Conservation (phyloP, 1,140 invertebrate species). For the Drosophila rufa region DNA sequence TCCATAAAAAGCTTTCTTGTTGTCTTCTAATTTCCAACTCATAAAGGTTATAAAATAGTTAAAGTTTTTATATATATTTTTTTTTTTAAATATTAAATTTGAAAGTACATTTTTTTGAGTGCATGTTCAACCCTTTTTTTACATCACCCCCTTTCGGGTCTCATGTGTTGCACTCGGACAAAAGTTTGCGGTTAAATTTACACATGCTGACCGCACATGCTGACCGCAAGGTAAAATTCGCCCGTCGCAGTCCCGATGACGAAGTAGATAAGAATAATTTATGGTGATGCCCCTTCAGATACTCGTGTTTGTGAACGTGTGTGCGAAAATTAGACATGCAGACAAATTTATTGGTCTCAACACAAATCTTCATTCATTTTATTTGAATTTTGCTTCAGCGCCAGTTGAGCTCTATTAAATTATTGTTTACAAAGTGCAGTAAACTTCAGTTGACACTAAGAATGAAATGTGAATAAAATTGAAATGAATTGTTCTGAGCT, state of each 20-base stretch:
- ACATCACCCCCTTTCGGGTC: slow-evolving; percentile 7
- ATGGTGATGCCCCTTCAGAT: slow-evolving; percentile 73
- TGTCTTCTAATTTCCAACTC: too few relatives aligned
- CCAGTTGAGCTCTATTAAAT: slow-evolving; percentile 64
- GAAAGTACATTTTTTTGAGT: slow-evolving; percentile 8
- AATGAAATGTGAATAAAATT: slow-evolving; percentile 37
- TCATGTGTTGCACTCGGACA: slow-evolving; percentile 59
- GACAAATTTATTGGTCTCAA: slow-evolving; percentile 79
- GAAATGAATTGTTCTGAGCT: slow-evolving; percentile 3
- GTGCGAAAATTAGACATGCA: slow-evolving; percentile 78
- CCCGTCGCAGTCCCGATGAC: slow-evolving; percentile 72
- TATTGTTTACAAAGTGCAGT: slow-evolving; percentile 62
- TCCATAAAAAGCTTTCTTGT: too few relatives aligned
- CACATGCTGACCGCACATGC: slow-evolving; percentile 72
- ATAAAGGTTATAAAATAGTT: too few relatives aligned
- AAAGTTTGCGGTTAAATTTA: slow-evolving; percentile 72
- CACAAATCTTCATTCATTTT: slow-evolving; percentile 76
- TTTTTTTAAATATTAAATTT: neutral
- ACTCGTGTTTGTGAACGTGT: slow-evolving; percentile 32
- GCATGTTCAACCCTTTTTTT: slow-evolving; percentile 7
- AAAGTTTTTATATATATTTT: too few relatives aligned
- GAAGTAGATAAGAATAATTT: slow-evolving; percentile 81
- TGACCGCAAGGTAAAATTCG: slow-evolving; percentile 72
- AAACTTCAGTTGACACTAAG: slow-evolving; percentile 43
- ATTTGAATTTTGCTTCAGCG: slow-evolving; percentile 27